These are phyloP conservation scores for Sycobia sp. DNA, from an alignment of 1,140 invertebrate species.

Conservation along the genomic window DNA sequence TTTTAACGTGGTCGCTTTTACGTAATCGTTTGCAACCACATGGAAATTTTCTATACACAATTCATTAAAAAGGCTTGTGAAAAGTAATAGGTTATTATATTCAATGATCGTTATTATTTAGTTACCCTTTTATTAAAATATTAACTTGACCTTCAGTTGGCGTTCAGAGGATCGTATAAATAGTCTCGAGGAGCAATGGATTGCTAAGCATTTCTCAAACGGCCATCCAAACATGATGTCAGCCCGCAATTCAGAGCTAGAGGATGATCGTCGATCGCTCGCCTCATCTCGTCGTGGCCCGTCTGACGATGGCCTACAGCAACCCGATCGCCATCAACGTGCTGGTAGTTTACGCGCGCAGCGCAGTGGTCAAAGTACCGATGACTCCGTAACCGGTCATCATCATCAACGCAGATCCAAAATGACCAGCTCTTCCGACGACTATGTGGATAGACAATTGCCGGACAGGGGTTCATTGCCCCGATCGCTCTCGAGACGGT, in stretches of 20 bases:
- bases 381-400: conserved; percentile 38
- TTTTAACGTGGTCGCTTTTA: too few species aligned
- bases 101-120: too few species aligned
- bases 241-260: conserved; percentile 37
- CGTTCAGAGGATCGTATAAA: conserved; percentile 52
- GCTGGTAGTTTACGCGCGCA: conserved; percentile 17
- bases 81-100: too few species aligned
- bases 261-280: conserved; percentile 39
- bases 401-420: conserved; percentile 26
- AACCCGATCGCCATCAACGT: background rate
- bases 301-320: conserved; percentile 52
- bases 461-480: background rate
- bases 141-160: too few species aligned
- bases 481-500: conserved; percentile 17
- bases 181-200: conserved; percentile 49
- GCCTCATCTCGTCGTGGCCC: conserved; percentile 36
- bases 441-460: conserved; percentile 43
- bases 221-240: conserved; percentile 32
- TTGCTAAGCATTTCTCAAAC: conserved; percentile 40
- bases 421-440: conserved; percentile 54
- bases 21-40: too few species aligned
- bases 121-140: too few species aligned
- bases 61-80: too few species aligned
- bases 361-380: conserved; percentile 47
- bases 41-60: too few species aligned